Conservation (phyloP, 2,888 invertebrate species). For the Cynaeus angustus region DNA sequence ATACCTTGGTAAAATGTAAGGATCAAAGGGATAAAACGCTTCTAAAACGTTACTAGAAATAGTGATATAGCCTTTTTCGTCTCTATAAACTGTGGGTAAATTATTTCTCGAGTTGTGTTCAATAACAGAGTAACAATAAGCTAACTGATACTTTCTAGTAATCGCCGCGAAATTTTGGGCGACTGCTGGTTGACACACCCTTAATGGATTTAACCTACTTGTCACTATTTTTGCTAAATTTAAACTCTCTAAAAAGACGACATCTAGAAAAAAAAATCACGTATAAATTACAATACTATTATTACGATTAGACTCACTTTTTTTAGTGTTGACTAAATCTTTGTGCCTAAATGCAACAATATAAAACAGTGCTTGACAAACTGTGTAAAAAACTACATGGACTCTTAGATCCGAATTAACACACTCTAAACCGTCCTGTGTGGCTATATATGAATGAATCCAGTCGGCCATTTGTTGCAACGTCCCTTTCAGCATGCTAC, state of each 20-base stretch:
- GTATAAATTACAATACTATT: constrained; percentile 9
- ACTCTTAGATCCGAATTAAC: constrained; percentile 77
- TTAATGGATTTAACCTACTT: constrained; percentile 90
- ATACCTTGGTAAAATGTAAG: constrained; percentile 83
- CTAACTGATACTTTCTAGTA: constrained; percentile 89
- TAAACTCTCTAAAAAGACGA: constrained; percentile 85
- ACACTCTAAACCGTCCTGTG: constrained; percentile 76
- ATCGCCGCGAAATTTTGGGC: constrained; percentile 88
- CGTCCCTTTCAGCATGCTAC: constrained; percentile 78
- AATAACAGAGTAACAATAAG: constrained; percentile 92
- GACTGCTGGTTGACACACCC: constrained; percentile 85
- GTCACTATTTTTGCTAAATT: constrained; percentile 91
- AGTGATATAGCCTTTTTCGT: constrained; percentile 69
- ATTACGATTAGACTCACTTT: constrained; percentile 74
- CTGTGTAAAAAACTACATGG: constrained; percentile 92
- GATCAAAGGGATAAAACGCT: constrained; percentile 93
- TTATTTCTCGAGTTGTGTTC: constrained; percentile 85
- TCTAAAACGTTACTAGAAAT: constrained; percentile 69
- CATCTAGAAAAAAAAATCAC: constrained; percentile 75
- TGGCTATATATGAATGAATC: constrained; percentile 88
- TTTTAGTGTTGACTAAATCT: constrained; percentile 84
- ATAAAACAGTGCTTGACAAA: constrained; percentile 95
- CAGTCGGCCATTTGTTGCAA: constrained; percentile 85
- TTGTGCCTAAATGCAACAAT: constrained; percentile 92
- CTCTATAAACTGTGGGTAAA: constrained; percentile 75